Conservation (phyloP, 2,888 invertebrate genomes). For the Drosophila prolongata region DNA sequence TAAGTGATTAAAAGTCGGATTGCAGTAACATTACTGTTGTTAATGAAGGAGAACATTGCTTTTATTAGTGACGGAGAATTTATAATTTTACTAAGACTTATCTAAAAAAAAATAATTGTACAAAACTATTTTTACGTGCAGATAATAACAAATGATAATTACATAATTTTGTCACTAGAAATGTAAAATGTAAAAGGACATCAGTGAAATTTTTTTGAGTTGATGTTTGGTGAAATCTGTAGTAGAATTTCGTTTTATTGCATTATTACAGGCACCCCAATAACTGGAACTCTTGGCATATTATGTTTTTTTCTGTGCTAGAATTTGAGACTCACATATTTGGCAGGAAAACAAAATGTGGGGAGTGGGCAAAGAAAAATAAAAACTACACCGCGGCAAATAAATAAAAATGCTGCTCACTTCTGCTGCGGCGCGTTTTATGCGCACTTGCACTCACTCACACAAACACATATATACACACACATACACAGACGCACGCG, state of each 20-base stretch:
- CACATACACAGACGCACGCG: conserved; percentile 14
- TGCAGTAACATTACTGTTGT: too few species aligned
- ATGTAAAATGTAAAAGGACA: too few species aligned
- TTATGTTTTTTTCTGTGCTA: conserved; percentile 17
- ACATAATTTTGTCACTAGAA: too few species aligned
- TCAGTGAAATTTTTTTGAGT: too few species aligned
- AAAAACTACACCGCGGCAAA: conserved; percentile 68
- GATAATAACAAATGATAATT: too few species aligned
- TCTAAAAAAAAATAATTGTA: too few species aligned
- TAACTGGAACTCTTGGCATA: not conserved
- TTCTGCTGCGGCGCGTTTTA: conserved; percentile 72
- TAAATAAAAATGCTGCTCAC: conserved; percentile 76
- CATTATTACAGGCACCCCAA: not conserved
- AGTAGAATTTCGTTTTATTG: not conserved
- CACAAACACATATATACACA: conserved; percentile 9
- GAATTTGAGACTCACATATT: conserved; percentile 57
- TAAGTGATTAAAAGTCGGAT: too few species aligned
- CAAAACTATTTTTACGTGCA: too few species aligned
- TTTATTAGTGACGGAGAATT: too few species aligned
- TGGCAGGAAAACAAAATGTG: conserved; percentile 35
- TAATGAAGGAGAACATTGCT: too few species aligned
- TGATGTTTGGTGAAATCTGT: too few species aligned
- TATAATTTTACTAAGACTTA: too few species aligned
- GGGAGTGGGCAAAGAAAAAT: conserved; percentile 37
- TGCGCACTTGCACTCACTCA: conserved; percentile 63